phyloP scores from a whole-genome alignment of 1,140 invertebrate species.

The Amphibalanus amphitrite region DNA sequence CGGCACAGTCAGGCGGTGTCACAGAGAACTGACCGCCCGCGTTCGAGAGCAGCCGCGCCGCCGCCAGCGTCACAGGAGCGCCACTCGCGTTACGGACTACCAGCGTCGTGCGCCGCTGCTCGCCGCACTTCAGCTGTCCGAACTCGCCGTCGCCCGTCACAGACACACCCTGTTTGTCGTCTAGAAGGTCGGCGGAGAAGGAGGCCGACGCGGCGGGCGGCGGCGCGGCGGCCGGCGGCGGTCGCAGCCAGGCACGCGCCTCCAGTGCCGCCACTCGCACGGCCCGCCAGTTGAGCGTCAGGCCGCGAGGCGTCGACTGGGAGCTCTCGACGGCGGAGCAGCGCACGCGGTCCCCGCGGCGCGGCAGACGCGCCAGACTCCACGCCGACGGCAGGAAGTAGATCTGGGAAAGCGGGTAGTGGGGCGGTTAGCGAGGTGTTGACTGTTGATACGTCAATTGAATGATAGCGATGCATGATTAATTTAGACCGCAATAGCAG shows the following conservation, averaged over 20 bases:
- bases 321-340: slow-evolving; percentile 5
- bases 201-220: background rate
- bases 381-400: background rate
- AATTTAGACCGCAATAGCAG: no score
- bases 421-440: no score
- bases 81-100: background rate
- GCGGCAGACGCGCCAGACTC: background rate
- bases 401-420: no score
- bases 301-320: background rate
- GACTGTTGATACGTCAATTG: no score
- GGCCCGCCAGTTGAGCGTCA: background rate
- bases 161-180: background rate
- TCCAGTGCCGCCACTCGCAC: background rate
- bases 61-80: background rate
- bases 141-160: background rate
- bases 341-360: slow-evolving; percentile 6
- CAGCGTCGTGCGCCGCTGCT: background rate
- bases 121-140: background rate
- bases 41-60: background rate
- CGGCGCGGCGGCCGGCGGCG: no score
- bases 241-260: background rate
- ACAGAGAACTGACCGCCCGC: background rate
- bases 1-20: background rate
- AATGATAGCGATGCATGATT: no score
- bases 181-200: background rate